Percentiles rank a stretch among this genome's conserved stretches.
phyloP scores from a whole-genome alignment of 2,888 invertebrate genomes.

The Julus scanicus region DNA sequence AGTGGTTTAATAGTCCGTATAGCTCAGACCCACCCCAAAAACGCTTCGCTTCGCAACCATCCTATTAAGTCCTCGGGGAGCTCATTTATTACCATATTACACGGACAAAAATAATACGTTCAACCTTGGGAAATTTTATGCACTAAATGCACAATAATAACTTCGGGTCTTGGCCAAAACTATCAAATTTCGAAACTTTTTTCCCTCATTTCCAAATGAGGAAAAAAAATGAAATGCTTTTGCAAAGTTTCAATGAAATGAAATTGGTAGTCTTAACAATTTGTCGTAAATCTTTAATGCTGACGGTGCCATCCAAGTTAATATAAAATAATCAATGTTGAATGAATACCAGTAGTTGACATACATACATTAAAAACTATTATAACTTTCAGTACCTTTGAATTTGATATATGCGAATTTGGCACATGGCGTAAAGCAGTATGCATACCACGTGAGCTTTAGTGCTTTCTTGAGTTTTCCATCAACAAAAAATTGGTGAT shows the following conservation, averaged over 20 bases:
- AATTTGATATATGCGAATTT: not conserved
- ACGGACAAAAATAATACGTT: not conserved
- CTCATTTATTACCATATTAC: slow-evolving; percentile 17
- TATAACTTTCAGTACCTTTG: not conserved
- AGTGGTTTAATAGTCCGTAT: slow-evolving; percentile 38
- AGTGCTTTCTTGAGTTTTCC: no score
- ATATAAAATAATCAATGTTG: not conserved
- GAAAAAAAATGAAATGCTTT: not conserved
- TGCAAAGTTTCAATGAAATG: not conserved
- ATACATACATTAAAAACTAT: not conserved
- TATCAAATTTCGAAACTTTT: slow-evolving; percentile 25
- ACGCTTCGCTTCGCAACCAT: slow-evolving; percentile 7
- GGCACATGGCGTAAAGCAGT: no score
- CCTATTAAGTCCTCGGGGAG: not conserved
- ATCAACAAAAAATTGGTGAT: no score
- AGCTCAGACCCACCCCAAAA: slow-evolving; percentile 19
- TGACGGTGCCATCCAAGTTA: not conserved
- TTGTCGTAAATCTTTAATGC: not conserved
- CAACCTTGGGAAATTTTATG: slow-evolving; percentile 51
- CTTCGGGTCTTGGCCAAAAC: slow-evolving; percentile 49
- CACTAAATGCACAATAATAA: slow-evolving; percentile 53
- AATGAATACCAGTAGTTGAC: not conserved
- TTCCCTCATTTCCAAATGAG: not conserved
- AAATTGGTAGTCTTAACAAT: not conserved
- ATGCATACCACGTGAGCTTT: no score